phyloP scores from a whole-genome alignment of 2,888 invertebrate species.

The Folsomia candida region DNA sequence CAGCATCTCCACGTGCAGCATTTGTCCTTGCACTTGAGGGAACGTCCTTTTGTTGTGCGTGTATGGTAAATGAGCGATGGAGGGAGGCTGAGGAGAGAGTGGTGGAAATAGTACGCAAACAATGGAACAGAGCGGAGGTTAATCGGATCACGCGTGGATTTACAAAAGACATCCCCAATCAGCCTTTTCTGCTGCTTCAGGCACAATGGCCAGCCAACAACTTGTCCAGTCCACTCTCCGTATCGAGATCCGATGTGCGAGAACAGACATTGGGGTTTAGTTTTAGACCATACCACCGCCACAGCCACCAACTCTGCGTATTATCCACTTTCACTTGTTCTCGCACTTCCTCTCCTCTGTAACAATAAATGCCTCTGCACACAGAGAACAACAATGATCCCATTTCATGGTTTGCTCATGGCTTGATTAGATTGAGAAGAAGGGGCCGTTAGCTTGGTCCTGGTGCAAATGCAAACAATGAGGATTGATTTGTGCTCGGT shows the following conservation, averaged over 20 bases:
- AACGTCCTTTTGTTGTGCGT: background rate
- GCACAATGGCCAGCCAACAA: background rate
- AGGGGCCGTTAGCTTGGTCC: too few relatives aligned
- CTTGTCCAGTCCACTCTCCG: background rate
- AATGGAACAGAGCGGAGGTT: background rate
- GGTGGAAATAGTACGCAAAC: background rate
- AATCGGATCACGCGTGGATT: slow-evolving; percentile 18
- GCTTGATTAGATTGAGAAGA: too few relatives aligned
- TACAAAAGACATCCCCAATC: background rate
- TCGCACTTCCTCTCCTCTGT: too few relatives aligned
- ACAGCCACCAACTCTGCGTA: background rate
- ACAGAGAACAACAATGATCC: too few relatives aligned
- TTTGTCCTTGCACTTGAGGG: background rate
- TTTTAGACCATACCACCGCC: too few relatives aligned
- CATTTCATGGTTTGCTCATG: too few relatives aligned
- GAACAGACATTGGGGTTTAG: too few relatives aligned
- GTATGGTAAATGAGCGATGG: background rate
- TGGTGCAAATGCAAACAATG: background rate
- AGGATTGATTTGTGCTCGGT: background rate
- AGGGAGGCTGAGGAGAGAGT: background rate
- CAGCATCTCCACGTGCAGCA: background rate
- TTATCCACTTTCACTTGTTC: background rate
- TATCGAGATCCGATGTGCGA: too few relatives aligned
- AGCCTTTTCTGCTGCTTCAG: background rate
- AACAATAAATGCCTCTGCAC: too few relatives aligned